phyloP scores from a whole-genome alignment of 2,888 invertebrate genomes.

The Euphydryas editha region DNA sequence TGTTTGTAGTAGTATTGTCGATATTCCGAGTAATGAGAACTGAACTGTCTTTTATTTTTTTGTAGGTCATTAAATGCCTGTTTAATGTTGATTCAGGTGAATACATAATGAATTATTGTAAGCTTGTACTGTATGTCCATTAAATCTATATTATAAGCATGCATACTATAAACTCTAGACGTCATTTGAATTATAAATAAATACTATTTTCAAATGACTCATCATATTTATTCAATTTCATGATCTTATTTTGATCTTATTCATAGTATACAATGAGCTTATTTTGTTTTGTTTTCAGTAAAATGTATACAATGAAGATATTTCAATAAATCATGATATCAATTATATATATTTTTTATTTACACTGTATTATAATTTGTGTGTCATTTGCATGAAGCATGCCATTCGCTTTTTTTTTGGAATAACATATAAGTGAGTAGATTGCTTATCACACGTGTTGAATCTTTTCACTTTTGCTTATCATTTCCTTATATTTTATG shows the following conservation, averaged over 20 bases:
- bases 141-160: background rate
- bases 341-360: background rate
- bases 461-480: constrained; percentile 6
- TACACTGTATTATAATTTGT: background rate
- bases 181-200: background rate
- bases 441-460: background rate
- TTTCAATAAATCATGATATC: background rate
- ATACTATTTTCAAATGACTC: background rate
- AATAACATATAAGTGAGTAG: background rate
- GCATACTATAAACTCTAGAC: background rate
- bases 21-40: constrained; percentile 2
- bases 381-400: constrained; percentile 4
- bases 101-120: constrained; percentile 25
- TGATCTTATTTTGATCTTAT: background rate
- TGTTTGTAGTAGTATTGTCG: background rate
- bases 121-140: constrained; percentile 15
- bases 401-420: background rate
- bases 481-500: background rate
- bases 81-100: constrained; percentile 34
- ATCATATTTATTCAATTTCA: background rate
- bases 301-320: background rate
- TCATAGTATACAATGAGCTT: background rate
- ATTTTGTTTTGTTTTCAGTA: too few species aligned
- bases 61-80: constrained; percentile 34
- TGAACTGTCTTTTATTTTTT: constrained; percentile 31